Evolutionary conservation across 2,113 vertebrate species (phyloP).

Genomic region (Proteles cristata): DNA sequence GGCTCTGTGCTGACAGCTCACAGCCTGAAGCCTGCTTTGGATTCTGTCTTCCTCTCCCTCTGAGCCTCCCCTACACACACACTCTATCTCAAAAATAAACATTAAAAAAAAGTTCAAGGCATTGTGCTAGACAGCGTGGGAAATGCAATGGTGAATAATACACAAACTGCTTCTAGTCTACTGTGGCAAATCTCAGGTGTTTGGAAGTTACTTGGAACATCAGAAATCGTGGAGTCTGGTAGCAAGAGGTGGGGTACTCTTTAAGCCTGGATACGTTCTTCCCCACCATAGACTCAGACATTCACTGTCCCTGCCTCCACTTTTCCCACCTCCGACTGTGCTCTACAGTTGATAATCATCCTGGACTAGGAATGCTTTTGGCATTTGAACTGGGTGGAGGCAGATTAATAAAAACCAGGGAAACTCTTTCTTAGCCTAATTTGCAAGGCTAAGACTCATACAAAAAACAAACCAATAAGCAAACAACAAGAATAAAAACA

Average conservation of each 20-base stretch:
- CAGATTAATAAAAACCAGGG: background rate
- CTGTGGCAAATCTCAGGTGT: background rate
- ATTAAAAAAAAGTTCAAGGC: background rate
- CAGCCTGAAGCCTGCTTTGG: no score
- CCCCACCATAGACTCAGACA: background rate
- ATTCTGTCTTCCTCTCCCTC: no score
- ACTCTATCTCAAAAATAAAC: no score
- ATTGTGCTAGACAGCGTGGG: background rate
- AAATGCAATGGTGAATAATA: background rate
- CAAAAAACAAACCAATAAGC: background rate
- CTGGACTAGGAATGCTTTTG: background rate
- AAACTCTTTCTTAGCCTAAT: background rate
- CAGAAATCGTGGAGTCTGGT: background rate
- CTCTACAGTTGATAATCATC: background rate
- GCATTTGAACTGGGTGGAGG: background rate
- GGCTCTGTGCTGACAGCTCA: no score
- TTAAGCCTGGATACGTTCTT: background rate
- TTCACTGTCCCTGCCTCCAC: accelerated
- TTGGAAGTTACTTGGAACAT: background rate
- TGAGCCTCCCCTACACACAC: no score
- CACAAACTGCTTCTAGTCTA: background rate
- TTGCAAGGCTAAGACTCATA: background rate
- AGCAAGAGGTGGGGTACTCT: background rate
- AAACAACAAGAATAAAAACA: background rate
- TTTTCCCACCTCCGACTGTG: accelerated